Percentiles rank a stretch among this genome's conserved stretches.
These are phyloP conservation scores for Graptemys geographica DNA, from an alignment of 2,797 vertebrate species.

Conservation along the genomic window DNA sequence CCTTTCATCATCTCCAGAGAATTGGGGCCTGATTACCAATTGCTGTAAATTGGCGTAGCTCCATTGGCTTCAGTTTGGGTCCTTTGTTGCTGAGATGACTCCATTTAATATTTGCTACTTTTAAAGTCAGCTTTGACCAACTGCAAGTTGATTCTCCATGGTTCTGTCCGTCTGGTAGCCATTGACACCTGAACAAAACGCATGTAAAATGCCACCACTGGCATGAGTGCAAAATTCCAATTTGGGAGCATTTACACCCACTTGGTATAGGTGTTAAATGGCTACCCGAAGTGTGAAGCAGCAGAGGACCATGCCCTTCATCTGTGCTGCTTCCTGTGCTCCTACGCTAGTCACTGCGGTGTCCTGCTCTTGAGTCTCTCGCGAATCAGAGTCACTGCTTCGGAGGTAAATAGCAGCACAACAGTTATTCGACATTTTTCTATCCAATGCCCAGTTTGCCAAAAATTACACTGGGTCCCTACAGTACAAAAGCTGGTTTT, in stretches of 20 bases:
- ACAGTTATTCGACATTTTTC: neutral
- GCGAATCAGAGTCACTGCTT: neutral
- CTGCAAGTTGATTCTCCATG: neutral
- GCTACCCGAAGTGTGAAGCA: neutral
- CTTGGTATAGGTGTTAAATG: neutral
- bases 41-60: neutral
- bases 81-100: neutral
- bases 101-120: neutral
- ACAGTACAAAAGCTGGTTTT: constrained; percentile 2
- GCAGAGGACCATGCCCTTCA: rapidly evolving
- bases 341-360: neutral
- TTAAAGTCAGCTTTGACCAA: neutral
- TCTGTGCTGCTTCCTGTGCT: neutral
- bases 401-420: neutral
- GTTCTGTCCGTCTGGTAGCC: neutral
- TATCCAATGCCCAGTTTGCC: neutral
- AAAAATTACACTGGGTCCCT: constrained; percentile 15
- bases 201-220: neutral
- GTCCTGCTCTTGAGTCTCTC: neutral
- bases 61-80: neutral
- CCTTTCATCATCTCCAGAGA: neutral
- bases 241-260: neutral
- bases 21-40: neutral
- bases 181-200: rapidly evolving
- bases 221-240: neutral